A percentile compares a stretch with the other conserved stretches of the same genome.
phyloP scores from a whole-genome alignment of 2,888 invertebrate genomes.

The Prostheceraeus crozeri region DNA sequence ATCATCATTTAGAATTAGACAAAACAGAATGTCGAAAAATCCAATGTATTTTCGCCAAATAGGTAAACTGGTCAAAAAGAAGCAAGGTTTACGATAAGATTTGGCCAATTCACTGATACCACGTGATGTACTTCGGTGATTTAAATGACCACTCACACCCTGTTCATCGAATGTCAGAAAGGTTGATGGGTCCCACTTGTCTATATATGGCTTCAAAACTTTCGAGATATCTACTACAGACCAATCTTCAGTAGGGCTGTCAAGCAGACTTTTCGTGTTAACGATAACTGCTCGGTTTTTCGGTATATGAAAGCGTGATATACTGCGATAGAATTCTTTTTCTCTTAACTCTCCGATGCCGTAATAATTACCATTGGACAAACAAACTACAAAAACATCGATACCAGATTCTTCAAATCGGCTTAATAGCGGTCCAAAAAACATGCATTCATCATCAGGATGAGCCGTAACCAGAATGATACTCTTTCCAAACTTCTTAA shows the following conservation, averaged over 20 bases:
- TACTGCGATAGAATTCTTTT: conserved; percentile 72
- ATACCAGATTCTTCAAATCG: conserved; percentile 61
- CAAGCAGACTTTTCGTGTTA: conserved; percentile 26
- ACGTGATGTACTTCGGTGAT: too few relatives aligned
- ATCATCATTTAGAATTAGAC: too few relatives aligned
- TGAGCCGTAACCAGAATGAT: conserved; percentile 79
- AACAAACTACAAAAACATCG: conserved; percentile 55
- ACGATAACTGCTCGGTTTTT: conserved; percentile 67
- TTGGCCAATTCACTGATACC: too few relatives aligned
- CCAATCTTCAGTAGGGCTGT: conserved; percentile 27
- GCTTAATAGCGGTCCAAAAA: conserved; percentile 72
- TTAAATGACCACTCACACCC: conserved; percentile 83
- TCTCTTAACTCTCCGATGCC: conserved; percentile 65
- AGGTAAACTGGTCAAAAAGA: too few relatives aligned
- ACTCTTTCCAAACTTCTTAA: not conserved
- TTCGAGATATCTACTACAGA: conserved; percentile 61
- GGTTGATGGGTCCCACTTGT: conserved; percentile 60
- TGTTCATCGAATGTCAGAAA: conserved; percentile 84
- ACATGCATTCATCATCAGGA: conserved; percentile 98
- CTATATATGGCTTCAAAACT: conserved; percentile 65
- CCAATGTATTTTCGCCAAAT: too few relatives aligned
- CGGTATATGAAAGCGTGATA: too few relatives aligned
- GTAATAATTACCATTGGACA: conserved; percentile 60
- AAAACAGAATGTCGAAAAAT: too few relatives aligned
- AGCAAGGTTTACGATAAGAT: too few relatives aligned